Evolutionary conservation across 2,888 invertebrate species (phyloP), one percentile per base, ranked within the genome.

Genomic region (Ennomos quercinarius): DNA sequence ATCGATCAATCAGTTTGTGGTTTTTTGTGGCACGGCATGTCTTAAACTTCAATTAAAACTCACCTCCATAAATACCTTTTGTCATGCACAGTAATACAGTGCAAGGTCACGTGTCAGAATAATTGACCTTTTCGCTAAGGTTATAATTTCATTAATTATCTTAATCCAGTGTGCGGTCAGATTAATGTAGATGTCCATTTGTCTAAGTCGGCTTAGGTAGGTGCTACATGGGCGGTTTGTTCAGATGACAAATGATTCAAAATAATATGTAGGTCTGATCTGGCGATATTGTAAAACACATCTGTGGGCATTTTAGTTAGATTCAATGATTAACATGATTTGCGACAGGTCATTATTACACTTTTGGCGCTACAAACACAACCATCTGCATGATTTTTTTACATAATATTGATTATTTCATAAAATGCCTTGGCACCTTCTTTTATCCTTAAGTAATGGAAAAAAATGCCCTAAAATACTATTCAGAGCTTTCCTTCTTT

Each of bases 121-220:
- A 72, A 65, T 69, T 76, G 82, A 83, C 87, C 87, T 88, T 79
- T 82, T 76, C 71, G 57, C 67, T 80, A 72, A 82, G 83, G 81
- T 78, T 75, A 76, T 73, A 78, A 75, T 75, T 75, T 71, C 73
- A 74, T 76, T 82, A 81, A 77, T 83, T 73, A 80, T 78, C 79
- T 81, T 80, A 76, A 76, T 74, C 70, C 68, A 63, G 48, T 55
- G 55, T 61, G 57, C 47, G 38, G 49, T 52, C 11, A 39, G 54
- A 36, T 54, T 57, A 38, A 54, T 49, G 49, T 63, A 57, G 52
- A 39, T 47, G 17, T 43, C 63, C 69, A 76, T 78, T 63, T 72
- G 76, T 78, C 73, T 74, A 42, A 41, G 51, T 64, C 54, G 58
- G 66, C 67, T 75, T 70, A 40, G n/a, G 57, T 46, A 58, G 35